phyloP scores from a whole-genome alignment of 2,797 vertebrate genomes.

The Caiman crocodilus region DNA sequence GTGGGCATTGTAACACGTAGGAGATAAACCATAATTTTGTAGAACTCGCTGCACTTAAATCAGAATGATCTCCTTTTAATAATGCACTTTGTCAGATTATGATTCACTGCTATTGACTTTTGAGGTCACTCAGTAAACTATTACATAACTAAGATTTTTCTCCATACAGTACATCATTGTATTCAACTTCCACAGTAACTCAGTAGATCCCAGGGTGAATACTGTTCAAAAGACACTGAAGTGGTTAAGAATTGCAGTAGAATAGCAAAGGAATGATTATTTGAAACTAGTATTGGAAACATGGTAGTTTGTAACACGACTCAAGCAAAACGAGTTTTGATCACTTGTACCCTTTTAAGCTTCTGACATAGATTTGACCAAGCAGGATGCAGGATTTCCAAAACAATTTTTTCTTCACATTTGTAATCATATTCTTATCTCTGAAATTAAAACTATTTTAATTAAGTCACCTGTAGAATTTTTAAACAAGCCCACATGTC shows the following conservation, averaged over 20 bases:
- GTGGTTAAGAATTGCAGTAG: neutral
- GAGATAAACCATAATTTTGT: constrained; percentile 33
- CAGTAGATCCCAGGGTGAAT: neutral
- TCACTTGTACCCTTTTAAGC: neutral
- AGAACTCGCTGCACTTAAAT: constrained; percentile 23
- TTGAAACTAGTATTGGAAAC: neutral
- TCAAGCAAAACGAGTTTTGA: neutral
- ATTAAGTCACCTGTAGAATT: neutral
- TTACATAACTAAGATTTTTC: neutral
- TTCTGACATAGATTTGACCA: neutral
- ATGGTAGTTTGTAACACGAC: neutral
- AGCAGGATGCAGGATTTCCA: neutral
- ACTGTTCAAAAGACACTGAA: neutral
- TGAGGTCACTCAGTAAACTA: constrained; percentile 29
- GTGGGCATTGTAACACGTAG: constrained; percentile 9
- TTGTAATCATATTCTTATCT: neutral
- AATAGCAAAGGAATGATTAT: neutral
- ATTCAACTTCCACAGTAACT: neutral
- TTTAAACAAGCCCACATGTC: neutral
- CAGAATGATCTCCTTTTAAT: constrained; percentile 22
- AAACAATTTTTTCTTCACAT: neutral
- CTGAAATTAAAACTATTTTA: neutral
- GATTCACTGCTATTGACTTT: constrained; percentile 19
- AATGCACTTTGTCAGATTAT: constrained; percentile 41
- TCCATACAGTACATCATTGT: neutral